These are phyloP conservation scores for Pitta sordida DNA, from an alignment of 2,113 vertebrate species.

Conservation along the genomic window DNA sequence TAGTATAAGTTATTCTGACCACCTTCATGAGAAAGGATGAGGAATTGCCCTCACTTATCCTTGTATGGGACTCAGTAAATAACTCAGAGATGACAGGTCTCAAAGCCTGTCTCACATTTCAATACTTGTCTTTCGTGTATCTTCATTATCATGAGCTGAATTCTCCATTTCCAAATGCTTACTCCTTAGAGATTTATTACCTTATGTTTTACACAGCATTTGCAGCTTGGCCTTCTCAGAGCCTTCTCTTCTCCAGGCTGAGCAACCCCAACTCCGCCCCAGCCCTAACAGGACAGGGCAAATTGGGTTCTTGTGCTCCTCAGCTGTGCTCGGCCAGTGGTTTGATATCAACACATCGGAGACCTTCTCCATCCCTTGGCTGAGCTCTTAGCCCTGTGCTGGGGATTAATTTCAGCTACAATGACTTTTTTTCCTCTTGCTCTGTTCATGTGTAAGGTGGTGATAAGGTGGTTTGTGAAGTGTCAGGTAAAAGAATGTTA, in stretches of 20 bases:
- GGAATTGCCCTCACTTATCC: background rate
- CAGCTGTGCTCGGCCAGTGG: fast-evolving
- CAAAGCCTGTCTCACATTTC: background rate
- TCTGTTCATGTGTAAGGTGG: background rate
- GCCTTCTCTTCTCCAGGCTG: background rate
- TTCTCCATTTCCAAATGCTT: background rate
- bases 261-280: background rate
- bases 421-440: background rate
- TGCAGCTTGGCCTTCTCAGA: constrained; percentile 29
- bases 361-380: background rate
- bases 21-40: background rate
- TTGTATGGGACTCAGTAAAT: background rate
- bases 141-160: background rate
- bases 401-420: background rate
- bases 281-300: fast-evolving
- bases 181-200: background rate
- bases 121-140: background rate
- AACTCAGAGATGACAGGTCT: background rate
- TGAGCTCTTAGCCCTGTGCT: background rate
- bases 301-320: fast-evolving
- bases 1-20: background rate
- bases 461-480: background rate
- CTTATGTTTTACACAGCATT: constrained; percentile 14
- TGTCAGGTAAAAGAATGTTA: background rate
- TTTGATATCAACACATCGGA: background rate